phyloP scores from a whole-genome alignment of 1,140 invertebrate genomes.

The Trichonephila clavipes region DNA sequence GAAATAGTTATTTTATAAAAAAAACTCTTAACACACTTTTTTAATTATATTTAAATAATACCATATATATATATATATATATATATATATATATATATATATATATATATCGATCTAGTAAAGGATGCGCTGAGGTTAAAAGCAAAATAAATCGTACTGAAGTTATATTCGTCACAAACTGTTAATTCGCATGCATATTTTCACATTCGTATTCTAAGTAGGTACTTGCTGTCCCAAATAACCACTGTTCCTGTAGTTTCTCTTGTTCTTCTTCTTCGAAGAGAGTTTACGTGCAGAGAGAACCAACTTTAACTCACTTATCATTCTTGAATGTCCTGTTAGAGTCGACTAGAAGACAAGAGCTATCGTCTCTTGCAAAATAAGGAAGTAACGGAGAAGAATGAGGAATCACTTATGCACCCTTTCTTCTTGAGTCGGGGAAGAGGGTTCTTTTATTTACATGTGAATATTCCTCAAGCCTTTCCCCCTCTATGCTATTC shows the following conservation, averaged over 20 bases:
- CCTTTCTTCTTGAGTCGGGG: not conserved
- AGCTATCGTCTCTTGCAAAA: not conserved
- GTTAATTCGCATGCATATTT: not conserved
- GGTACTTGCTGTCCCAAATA: not conserved
- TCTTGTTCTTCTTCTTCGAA: not conserved
- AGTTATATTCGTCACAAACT: not conserved
- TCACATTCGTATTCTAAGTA: not conserved
- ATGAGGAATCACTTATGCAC: not conserved
- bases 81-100: too few species aligned
- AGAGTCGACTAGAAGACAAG: not conserved
- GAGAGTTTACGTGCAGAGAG: not conserved
- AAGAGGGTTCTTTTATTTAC: not conserved
- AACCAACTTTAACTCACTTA: slow-evolving; percentile 3
- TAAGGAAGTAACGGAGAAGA: slow-evolving; percentile 3
- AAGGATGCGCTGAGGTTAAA: not conserved
- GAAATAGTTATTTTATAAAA: too few species aligned
- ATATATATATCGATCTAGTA: too few species aligned
- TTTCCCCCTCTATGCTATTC: not conserved
- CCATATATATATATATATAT: too few species aligned
- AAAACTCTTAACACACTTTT: too few species aligned
- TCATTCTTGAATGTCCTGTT: slow-evolving; percentile 4
- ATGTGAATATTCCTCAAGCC: not conserved
- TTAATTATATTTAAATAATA: too few species aligned
- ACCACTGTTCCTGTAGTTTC: not conserved
- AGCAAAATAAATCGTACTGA: not conserved